Conservation (phyloP, 1,140 invertebrate species). For the Solenopsis fugax region DNA sequence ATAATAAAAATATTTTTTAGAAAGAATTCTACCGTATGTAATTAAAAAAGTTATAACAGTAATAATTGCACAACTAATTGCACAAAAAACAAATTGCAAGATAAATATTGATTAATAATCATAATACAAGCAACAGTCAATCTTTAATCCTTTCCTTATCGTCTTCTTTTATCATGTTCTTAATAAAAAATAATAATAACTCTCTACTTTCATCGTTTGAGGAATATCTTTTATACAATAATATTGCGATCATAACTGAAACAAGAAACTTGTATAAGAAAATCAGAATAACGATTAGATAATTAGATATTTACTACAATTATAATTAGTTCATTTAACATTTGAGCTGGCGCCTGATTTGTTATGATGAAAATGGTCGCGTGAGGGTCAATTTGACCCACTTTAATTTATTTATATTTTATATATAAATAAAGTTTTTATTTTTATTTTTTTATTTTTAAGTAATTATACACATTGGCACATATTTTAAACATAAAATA, state of each 20-base stretch:
- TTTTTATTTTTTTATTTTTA: no score
- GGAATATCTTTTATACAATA: not conserved
- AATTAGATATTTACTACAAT: conserved; percentile 14
- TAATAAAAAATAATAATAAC: not conserved
- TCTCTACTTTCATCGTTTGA: not conserved
- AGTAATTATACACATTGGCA: no score
- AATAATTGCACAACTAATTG: not conserved
- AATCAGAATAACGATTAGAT: not conserved
- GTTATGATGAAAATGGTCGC: no score
- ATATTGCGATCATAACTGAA: not conserved
- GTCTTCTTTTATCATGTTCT: not conserved
- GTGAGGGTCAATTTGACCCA: no score
- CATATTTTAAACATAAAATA: no score
- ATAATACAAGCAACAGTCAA: not conserved
- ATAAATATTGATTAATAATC: not conserved
- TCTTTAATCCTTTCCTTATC: conserved; percentile 6
- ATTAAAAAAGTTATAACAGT: not conserved
- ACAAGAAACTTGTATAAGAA: not conserved
- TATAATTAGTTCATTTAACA: not conserved
- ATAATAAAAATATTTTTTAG: not conserved
- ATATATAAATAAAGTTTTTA: no score
- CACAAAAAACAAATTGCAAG: not conserved
- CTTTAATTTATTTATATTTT: no score
- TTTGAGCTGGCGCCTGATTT: no score
- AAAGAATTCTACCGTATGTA: not conserved